A percentile compares a stretch with the other conserved stretches of the same genome.
These are phyloP conservation scores for Calonectris borealis DNA, from an alignment of 2,113 vertebrate genomes.

Conservation along the genomic window DNA sequence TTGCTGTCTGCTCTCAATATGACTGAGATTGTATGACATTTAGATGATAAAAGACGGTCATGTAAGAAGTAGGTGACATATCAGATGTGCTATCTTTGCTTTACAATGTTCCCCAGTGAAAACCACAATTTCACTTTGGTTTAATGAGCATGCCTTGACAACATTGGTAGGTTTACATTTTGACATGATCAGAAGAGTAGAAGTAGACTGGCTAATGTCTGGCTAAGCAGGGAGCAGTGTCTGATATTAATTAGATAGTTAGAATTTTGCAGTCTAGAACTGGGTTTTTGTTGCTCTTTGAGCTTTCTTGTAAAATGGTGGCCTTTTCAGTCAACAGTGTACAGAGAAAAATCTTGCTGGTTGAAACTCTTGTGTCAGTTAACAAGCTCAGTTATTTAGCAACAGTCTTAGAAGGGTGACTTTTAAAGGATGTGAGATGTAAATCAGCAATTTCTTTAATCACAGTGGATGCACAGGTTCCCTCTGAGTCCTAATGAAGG, in stretches of 20 bases:
- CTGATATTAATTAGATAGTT: neutral
- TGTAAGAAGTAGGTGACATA: neutral
- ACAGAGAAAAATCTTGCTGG: neutral
- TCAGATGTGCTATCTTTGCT: neutral
- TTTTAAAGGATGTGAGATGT: neutral
- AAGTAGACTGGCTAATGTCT: neutral
- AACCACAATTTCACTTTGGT: neutral
- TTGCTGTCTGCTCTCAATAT: neutral
- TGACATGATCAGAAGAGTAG: neutral
- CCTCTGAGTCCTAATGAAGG: neutral
- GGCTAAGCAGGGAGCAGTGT: neutral
- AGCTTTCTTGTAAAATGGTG: neutral
- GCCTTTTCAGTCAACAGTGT: neutral
- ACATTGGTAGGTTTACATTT: neutral
- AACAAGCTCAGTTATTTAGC: neutral
- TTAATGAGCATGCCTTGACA: neutral
- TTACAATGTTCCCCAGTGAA: neutral
- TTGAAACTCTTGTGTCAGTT: neutral
- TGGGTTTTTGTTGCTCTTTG: neutral
- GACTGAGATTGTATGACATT: neutral
- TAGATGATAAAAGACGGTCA: neutral
- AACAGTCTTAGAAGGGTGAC: neutral
- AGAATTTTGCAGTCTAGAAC: neutral
- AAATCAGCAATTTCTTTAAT: conserved; percentile 13
- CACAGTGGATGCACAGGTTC: neutral